Conservation (phyloP, 2,888 invertebrate genomes). For the Archips crataeganus region DNA sequence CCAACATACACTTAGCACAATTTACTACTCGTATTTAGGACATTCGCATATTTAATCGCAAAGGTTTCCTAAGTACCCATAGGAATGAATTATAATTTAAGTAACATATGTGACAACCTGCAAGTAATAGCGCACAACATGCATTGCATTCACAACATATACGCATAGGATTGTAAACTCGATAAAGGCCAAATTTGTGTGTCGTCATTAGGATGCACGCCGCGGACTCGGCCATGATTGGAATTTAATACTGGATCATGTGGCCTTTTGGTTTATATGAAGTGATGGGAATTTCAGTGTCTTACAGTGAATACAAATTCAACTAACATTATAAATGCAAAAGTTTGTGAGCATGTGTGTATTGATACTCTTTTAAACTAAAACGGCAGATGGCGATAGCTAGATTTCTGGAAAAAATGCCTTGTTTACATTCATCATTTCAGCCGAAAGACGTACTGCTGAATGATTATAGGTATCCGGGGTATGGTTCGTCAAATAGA, state of each 20-base stretch:
- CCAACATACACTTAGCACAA: too few relatives aligned
- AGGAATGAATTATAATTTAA: constrained; percentile 26
- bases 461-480: too few relatives aligned
- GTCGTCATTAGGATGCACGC: constrained; percentile 40
- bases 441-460: too few relatives aligned
- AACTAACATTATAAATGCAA: too few relatives aligned
- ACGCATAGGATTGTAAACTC: constrained; percentile 29
- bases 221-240: constrained; percentile 28
- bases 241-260: constrained; percentile 34
- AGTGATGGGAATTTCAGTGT: not conserved
- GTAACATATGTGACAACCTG: constrained; percentile 18
- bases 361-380: too few relatives aligned
- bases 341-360: too few relatives aligned
- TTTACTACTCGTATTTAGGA: not conserved
- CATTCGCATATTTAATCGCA: constrained; percentile 4
- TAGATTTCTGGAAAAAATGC: too few relatives aligned
- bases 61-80: constrained; percentile 8
- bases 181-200: constrained; percentile 41
- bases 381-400: too few relatives aligned
- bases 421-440: too few relatives aligned
- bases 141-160: constrained; percentile 28
- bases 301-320: not conserved
- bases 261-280: constrained; percentile 5
- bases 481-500: too few relatives aligned
- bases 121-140: not conserved